A percentile compares a stretch with the other conserved stretches of the same genome.
phyloP scores from a whole-genome alignment of 2,113 vertebrate species.

The Cyphomyrus plagiostoma region DNA sequence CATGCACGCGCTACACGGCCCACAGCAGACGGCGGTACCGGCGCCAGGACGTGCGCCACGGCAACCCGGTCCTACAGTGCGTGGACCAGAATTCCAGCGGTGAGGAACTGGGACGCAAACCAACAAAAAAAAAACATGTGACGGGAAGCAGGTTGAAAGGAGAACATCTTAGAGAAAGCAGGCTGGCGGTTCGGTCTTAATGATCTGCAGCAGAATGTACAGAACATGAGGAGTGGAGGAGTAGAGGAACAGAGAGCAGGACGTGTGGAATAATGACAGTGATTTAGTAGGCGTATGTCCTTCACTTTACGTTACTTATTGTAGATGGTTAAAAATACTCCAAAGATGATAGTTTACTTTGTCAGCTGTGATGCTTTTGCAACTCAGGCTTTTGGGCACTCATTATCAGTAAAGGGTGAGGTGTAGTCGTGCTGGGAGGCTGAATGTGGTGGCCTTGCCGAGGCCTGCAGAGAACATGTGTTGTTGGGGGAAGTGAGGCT shows the following conservation, averaged over 20 bases:
- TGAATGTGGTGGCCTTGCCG: not conserved
- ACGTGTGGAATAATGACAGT: not conserved
- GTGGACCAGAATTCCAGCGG: conserved; percentile 75
- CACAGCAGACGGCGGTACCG: conserved; percentile 70
- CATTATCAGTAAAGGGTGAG: not conserved
- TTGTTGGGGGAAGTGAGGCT: not conserved
- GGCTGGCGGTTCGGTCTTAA: not conserved
- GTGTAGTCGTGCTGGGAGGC: not conserved
- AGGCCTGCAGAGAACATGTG: not conserved
- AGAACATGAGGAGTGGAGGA: not conserved
- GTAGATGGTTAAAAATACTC: not conserved
- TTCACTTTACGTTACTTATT: not conserved
- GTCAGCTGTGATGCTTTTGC: not conserved
- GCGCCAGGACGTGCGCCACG: conserved; percentile 70
- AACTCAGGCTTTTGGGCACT: not conserved
- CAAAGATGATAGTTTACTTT: not conserved
- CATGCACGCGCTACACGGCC: conserved; percentile 67
- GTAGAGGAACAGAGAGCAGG: not conserved
- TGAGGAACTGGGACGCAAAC: conserved; percentile 43
- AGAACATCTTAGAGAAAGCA: not conserved
- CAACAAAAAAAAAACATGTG: not conserved
- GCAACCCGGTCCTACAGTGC: conserved; percentile 79
- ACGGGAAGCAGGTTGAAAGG: not conserved
- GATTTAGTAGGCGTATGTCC: not conserved
- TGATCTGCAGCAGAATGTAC: not conserved